Evolutionary conservation across 2,797 vertebrate species (phyloP).

Genomic region (Garrulus glandarius): DNA sequence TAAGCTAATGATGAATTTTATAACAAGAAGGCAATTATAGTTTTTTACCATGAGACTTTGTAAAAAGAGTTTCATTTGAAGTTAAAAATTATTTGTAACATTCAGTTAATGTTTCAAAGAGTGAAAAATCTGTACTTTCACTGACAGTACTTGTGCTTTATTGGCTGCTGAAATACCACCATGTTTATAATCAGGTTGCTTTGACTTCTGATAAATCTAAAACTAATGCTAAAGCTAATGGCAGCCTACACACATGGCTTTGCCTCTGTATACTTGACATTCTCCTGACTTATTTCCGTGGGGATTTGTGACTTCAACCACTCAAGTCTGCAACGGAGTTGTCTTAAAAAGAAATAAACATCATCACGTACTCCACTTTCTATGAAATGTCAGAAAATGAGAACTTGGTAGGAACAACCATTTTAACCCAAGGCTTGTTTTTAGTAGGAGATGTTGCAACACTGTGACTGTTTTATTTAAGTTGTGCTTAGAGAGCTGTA

Average conservation of each 20-base stretch:
- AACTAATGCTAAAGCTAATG: background rate
- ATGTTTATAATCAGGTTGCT: background rate
- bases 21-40: accelerated
- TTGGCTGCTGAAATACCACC: background rate
- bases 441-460: background rate
- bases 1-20: background rate
- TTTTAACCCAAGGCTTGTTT: background rate
- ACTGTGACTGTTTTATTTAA: background rate
- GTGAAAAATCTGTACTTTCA: background rate
- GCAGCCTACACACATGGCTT: background rate
- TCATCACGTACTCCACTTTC: background rate
- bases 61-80: background rate
- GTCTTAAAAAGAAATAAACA: background rate
- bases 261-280: background rate
- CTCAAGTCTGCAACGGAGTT: background rate
- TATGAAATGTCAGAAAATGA: background rate
- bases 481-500: background rate
- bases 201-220: background rate
- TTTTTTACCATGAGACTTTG: background rate
- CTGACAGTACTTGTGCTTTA: background rate
- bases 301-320: background rate
- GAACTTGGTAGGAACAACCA: background rate
- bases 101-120: background rate
- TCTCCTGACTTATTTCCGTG: background rate
- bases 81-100: background rate